Percentiles rank a stretch among this genome's conserved stretches.
Evolutionary conservation across 2,797 vertebrate genomes (phyloP).

Genomic region (Cossypha heuglini): DNA sequence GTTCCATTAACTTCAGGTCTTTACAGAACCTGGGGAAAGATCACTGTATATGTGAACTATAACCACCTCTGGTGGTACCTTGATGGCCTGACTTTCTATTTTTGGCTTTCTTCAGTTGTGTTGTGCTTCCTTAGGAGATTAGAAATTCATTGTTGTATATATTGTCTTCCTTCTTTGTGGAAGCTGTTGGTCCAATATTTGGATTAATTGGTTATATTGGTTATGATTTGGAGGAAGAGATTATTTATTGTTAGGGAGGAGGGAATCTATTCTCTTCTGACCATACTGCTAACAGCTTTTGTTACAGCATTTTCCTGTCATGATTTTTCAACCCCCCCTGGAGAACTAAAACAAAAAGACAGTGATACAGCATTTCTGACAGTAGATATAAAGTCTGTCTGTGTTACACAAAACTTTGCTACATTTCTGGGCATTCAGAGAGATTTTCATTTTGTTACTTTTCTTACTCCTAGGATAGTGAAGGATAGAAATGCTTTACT

Average conservation of each 20-base stretch:
- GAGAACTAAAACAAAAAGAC: not conserved
- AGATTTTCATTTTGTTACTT: not conserved
- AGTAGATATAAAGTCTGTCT: not conserved
- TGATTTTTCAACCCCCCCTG: not conserved
- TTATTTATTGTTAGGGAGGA: not conserved
- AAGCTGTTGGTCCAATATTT: slow-evolving; percentile 24
- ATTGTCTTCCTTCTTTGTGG: slow-evolving; percentile 19
- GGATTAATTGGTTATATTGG: not conserved
- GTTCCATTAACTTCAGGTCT: not conserved
- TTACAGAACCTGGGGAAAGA: not conserved
- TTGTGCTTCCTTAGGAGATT: not conserved
- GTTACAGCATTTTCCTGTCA: not conserved
- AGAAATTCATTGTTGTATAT: not conserved
- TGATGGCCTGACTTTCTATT: not conserved
- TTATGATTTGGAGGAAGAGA: not conserved
- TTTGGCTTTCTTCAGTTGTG: not conserved
- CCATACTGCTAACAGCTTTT: not conserved
- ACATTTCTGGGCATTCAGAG: not conserved
- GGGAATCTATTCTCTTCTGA: not conserved
- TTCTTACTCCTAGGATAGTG: not conserved
- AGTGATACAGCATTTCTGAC: not conserved
- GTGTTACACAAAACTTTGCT: not conserved
- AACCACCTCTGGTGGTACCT: not conserved
- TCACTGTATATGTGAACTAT: not conserved
- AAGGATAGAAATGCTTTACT: not conserved